Evolutionary conservation across 2,888 invertebrate species (phyloP), one percentile per base, ranked within the genome.

Genomic region (Aethes cnicana): DNA sequence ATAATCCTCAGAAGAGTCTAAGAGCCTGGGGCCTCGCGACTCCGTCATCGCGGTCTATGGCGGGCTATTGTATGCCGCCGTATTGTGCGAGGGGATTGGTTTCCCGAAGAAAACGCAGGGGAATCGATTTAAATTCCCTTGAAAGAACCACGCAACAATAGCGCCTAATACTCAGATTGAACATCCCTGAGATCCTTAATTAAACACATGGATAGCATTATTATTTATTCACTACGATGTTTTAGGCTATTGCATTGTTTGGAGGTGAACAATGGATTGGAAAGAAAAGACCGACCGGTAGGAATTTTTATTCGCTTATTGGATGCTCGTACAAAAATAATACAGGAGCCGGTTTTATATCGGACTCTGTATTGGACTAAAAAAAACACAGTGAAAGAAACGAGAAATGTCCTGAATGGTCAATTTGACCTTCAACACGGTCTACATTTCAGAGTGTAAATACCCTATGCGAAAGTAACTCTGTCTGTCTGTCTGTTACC

Each of bases 41-140:
- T 66, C n/a, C n/a, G n/a, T n/a, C n/a, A n/a, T n/a, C n/a, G n/a
- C n/a, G n/a, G n/a, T n/a, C 68, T 68, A 76, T 78, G 78, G 76
- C 74, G 72, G 69, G 71, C 83, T 61, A 87, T 88, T 87, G 86
- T 87, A 71, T 66, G 66, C 71, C 68, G 55, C 69, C 75, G 77
- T 76, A 88, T 88, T 88, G 89, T 87, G 79, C 65, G 64, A 61
- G 66, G 79, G 84, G 85, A 85, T 86, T 86, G 84, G 81, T 83
- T 87, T 81, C 79, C 72, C 74, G 74, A 74, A 76, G 83, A 81
- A 81, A 84, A 81, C 80, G 74, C 74, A 61, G 59, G 71, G 77
- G 82, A 85, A 86, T 86, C 82, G 87, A 88, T 88, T 88, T 87
- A 80, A 86, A 85, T 82, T 74, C 77, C 74, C 77, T 75, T 76